These are phyloP conservation scores for Cepaea hortensis DNA, from an alignment of 2,888 invertebrate species.

Conservation along the genomic window DNA sequence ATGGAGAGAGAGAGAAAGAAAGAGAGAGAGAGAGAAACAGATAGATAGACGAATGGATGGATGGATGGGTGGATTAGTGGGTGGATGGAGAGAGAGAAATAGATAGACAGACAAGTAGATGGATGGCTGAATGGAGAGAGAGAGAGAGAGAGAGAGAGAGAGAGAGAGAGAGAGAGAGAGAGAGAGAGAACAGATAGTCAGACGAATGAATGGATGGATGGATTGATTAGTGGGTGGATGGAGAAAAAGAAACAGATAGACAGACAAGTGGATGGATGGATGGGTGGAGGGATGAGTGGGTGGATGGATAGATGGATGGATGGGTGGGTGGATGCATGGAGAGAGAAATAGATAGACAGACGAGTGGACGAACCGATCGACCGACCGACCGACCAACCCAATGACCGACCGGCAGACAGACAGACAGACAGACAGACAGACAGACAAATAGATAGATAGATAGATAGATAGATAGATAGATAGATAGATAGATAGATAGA, in stretches of 20 bases:
- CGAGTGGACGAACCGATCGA: neutral
- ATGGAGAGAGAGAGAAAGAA: no score
- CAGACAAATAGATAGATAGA: neutral
- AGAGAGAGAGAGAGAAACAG: no score
- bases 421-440: neutral
- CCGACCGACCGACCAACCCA: neutral
- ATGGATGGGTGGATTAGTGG: neutral
- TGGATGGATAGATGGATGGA: neutral
- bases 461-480: no score
- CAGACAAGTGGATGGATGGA: neutral
- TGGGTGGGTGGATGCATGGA: neutral
- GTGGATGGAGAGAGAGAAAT: neutral
- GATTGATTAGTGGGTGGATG: no score
- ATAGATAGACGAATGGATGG: neutral
- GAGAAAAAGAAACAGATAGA: no score
- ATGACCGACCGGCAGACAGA: neutral
- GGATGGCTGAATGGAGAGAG: neutral
- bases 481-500: neutral
- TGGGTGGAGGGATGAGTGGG: neutral
- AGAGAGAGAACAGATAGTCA: no score
- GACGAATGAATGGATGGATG: no score
- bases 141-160: slow-evolving; percentile 11
- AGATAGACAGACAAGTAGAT: neutral
- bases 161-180: slow-evolving; percentile 2
- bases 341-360: neutral